Conservation (phyloP, 2,113 vertebrate genomes). For the Megalops atlanticus region DNA sequence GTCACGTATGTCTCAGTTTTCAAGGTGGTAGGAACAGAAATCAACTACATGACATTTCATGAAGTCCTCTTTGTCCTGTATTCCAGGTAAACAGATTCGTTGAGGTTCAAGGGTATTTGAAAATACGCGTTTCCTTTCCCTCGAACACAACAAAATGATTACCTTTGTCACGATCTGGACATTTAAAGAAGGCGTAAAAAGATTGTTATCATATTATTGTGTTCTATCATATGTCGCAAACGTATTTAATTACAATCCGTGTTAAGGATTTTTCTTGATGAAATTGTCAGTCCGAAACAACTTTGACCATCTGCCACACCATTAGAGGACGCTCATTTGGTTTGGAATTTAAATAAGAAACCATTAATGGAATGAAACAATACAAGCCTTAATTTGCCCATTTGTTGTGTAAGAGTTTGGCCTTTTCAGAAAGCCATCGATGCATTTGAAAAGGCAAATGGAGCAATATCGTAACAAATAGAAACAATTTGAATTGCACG, state of each 20-base stretch:
- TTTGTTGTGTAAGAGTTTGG: conserved; percentile 74
- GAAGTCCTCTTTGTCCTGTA: too few relatives aligned
- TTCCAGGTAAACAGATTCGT: too few relatives aligned
- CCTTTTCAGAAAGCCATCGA: conserved; percentile 53
- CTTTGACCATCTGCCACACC: conserved; percentile 60
- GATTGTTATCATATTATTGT: not conserved
- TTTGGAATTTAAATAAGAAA: conserved; percentile 62
- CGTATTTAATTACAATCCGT: conserved; percentile 64
- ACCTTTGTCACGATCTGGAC: too few relatives aligned
- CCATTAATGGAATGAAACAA: conserved; percentile 52
- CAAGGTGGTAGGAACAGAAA: too few relatives aligned
- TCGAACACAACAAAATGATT: too few relatives aligned
- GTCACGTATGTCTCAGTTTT: too few relatives aligned
- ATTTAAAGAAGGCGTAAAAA: too few relatives aligned
- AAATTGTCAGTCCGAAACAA: conserved; percentile 49
- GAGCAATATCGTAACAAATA: conserved; percentile 65
- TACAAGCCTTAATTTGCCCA: conserved; percentile 73
- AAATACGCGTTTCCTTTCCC: too few relatives aligned
- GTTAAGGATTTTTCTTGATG: conserved; percentile 64
- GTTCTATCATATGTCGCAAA: conserved; percentile 26
- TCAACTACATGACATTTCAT: too few relatives aligned
- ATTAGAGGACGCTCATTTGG: conserved; percentile 59
- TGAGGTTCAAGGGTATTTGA: too few relatives aligned
- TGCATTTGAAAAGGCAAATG: conserved; percentile 70
- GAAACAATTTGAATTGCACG: conserved; percentile 38